Evolutionary conservation across 2,797 vertebrate species (phyloP), one percentile per base, ranked within the genome.

Genomic region (Xyrichtys novacula): DNA sequence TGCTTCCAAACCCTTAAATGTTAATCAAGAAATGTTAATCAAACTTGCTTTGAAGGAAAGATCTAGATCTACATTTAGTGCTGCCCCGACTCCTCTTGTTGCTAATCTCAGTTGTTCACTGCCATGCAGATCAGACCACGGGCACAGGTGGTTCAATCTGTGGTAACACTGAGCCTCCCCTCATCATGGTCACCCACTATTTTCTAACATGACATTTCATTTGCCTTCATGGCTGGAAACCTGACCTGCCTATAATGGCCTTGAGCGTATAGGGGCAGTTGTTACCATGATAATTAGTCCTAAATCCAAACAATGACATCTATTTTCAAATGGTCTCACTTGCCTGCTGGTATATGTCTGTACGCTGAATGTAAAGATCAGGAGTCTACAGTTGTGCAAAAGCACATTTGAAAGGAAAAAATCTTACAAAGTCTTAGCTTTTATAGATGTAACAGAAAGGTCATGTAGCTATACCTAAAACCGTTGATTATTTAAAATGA

Each of bases 131-230:
- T 48, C 31, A 23, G 0, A 39, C 20, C 23, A 53, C 31, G 20
- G 12, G n/a, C 26, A 54, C 29, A 50, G 38, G 53, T 10, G 16
- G 39, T 38, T 7, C 22, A 17, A 40, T 47, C 53, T 72, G 28
- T 42, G 32, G 57, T 47, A 42, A 48, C 40, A 68, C 14, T 26
- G 52, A 42, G 23, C 19, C 15, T 16, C 38, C 17, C n/a, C 47
- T 42, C 29, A 29, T 32, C n/a, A 54, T 11, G 6, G 32, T 44
- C 39, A 29, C 14, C 11, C 15, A 4, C 59, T 46, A 25, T 53
- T 62, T 48, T 58, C 57, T 39, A 71, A 53, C 46, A 53, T 53
- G 3, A 57, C 52, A 64, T 48, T 68, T 58, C 14, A 63, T 57
- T 53, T 69, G 17, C 39, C 32, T 52, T 46, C 38, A 62, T 57